These are phyloP conservation scores for Cisticola juncidis DNA, from an alignment of 2,113 vertebrate species.

Conservation along the genomic window DNA sequence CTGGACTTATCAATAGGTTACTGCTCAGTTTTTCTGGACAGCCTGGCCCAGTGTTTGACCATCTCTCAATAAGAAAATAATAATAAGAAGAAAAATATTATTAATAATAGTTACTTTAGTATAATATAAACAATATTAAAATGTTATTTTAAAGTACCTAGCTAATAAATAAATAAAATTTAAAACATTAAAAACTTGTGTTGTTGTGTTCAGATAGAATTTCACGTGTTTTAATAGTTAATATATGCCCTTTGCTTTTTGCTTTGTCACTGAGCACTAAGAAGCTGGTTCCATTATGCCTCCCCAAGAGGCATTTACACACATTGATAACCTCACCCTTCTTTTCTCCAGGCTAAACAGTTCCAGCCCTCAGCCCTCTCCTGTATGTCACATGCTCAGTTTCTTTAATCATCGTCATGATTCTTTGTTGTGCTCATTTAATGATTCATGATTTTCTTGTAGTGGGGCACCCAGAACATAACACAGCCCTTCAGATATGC, in stretches of 20 bases:
- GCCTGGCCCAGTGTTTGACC: no score
- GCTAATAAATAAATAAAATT: neutral
- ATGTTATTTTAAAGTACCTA: neutral
- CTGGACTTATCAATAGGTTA: neutral
- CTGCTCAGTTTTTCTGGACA: neutral
- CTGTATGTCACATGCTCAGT: neutral
- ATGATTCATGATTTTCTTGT: neutral
- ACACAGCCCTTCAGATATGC: neutral
- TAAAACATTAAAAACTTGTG: neutral
- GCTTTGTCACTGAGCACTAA: neutral
- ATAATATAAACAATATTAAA: neutral
- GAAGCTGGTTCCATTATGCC: neutral
- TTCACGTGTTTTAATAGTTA: neutral
- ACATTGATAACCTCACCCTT: neutral
- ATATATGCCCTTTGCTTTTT: neutral
- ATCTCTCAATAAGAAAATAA: neutral
- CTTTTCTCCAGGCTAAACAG: neutral
- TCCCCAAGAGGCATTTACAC: neutral
- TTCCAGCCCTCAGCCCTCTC: neutral
- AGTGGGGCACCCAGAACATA: neutral
- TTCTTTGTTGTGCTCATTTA: neutral
- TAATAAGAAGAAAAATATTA: neutral
- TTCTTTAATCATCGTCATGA: neutral
- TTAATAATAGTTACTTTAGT: neutral
- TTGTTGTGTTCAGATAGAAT: neutral